These are phyloP conservation scores for Scaptomyza pallida DNA, from an alignment of 1,140 invertebrate genomes.

Conservation along the genomic window DNA sequence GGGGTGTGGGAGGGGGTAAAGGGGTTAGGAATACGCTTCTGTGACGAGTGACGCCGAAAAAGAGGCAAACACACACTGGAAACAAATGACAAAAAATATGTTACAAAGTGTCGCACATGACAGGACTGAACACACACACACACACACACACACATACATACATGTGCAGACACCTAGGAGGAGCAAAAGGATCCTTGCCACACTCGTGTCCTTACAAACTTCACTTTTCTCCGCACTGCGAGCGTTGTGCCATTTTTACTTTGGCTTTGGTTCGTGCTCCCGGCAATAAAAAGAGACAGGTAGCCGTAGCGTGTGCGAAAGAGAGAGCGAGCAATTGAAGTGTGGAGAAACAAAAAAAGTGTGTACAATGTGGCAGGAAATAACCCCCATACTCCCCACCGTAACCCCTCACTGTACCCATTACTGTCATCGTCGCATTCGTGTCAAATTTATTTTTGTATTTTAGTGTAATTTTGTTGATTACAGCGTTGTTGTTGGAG, in stretches of 20 bases:
- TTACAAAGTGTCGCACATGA: conserved; percentile 80
- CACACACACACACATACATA: conserved; percentile 12
- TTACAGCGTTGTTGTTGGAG: conserved; percentile 73
- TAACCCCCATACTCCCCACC: neutral
- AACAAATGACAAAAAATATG: conserved; percentile 79
- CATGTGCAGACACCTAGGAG: neutral
- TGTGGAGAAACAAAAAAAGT: neutral
- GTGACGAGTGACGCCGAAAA: conserved; percentile 72
- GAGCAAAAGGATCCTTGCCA: conserved; percentile 37
- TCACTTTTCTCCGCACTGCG: conserved; percentile 62
- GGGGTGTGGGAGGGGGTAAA: neutral
- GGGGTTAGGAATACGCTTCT: conserved; percentile 14
- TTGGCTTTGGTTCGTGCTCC: conserved; percentile 34
- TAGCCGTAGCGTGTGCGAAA: neutral
- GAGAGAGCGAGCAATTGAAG: neutral
- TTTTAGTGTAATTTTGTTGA: conserved; percentile 82
- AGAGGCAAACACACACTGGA: conserved; percentile 61
- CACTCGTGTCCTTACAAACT: conserved; percentile 59
- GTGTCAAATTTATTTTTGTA: conserved; percentile 81
- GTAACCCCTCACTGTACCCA: conserved; percentile 15
- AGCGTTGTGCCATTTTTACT: conserved; percentile 73
- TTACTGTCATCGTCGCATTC: conserved; percentile 80
- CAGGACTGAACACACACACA: conserved; percentile 27
- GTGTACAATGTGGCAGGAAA: neutral
- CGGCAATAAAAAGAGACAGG: neutral